Evolutionary conservation across 2,888 invertebrate genomes (phyloP).

Genomic region (Prostheceraeus crozeri): DNA sequence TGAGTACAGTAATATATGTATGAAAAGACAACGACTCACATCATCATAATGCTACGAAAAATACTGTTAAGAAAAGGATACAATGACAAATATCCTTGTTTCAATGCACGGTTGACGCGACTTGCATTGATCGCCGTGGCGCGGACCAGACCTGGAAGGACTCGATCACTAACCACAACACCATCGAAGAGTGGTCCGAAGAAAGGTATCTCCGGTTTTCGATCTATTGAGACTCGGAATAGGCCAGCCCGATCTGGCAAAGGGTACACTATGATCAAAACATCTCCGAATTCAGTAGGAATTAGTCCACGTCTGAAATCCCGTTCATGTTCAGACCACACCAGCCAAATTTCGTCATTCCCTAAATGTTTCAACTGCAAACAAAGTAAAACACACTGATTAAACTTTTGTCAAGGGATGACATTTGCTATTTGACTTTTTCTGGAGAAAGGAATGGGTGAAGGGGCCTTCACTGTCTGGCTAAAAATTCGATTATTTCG

Average conservation of each 20-base stretch:
- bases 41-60: too few relatives aligned
- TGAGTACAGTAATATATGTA: too few relatives aligned
- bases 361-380: conserved; percentile 82
- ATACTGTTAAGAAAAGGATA: too few relatives aligned
- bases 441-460: too few relatives aligned
- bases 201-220: conserved; percentile 71
- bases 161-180: conserved; percentile 67
- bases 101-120: conserved; percentile 76
- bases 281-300: conserved; percentile 98
- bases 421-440: too few relatives aligned
- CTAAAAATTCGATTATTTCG: too few relatives aligned
- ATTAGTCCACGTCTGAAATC: conserved; percentile 92
- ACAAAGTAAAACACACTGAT: too few relatives aligned
- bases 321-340: conserved; percentile 94
- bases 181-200: conserved; percentile 94
- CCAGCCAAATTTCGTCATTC: conserved; percentile 95
- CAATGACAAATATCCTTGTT: conserved; percentile 83
- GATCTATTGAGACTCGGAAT: conserved; percentile 75
- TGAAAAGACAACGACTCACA: too few relatives aligned
- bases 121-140: conserved; percentile 85
- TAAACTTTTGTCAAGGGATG: too few relatives aligned
- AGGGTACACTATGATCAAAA: conserved; percentile 90
- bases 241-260: conserved; percentile 67
- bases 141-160: conserved; percentile 75
- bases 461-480: too few relatives aligned